A percentile compares a stretch with the other conserved stretches of the same genome.
Conservation (phyloP, 1,140 invertebrate species). For the Chironomus striatipennis region DNA sequence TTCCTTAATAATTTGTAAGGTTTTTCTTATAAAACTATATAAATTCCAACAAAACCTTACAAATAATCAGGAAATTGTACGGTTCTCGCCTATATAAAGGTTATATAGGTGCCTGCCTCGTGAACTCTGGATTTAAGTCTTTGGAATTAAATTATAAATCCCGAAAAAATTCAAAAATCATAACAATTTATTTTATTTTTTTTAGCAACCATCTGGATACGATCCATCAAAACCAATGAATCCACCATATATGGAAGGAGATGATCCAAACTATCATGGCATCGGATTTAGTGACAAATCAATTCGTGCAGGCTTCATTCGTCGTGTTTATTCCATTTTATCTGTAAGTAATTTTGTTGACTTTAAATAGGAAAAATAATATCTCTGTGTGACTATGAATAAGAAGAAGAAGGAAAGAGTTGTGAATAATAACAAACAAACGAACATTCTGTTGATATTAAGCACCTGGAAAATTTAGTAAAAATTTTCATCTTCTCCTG, state of each 20-base stretch:
- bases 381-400: background rate
- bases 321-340: background rate
- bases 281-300: background rate
- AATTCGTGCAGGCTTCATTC: conserved; percentile 15
- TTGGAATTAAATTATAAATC: no score
- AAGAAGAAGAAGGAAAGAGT: no score
- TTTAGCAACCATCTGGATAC: background rate
- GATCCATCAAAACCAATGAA: background rate
- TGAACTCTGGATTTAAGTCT: background rate
- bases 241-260: background rate
- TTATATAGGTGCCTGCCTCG: no score
- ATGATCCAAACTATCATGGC: background rate
- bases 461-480: background rate
- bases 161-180: no score
- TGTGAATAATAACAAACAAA: conserved; percentile 18
- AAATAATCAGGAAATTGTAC: no score
- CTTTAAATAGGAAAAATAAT: background rate
- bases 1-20: no score
- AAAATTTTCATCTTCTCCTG: background rate
- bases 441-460: background rate
- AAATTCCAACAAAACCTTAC: no score
- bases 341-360: background rate
- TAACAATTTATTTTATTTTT: background rate
- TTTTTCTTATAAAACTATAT: no score
- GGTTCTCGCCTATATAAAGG: no score